Evolutionary conservation across 2,797 vertebrate genomes (phyloP), one percentile per base, ranked within the genome.

Genomic region (Enteromius argenteus): DNA sequence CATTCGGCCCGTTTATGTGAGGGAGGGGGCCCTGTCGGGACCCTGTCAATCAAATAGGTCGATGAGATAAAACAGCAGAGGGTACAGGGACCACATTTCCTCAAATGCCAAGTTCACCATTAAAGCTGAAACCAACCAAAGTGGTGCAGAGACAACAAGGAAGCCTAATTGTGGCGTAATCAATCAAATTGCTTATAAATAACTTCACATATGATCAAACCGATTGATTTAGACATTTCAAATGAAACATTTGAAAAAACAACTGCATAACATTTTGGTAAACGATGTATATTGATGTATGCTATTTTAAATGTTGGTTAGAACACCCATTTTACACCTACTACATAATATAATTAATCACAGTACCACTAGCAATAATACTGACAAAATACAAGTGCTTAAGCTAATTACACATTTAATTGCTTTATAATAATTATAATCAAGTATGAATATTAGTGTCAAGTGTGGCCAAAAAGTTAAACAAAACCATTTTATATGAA

Each of bases 71-170:
- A 89, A 90, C 91, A 51, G 66, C 6, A 84, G 11, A 46, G 62
- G 91, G 67, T 90, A 86, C 91, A 3, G 90, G 86, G 90, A 88
- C 79, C 83, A 87, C 88, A 93, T 88, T 78, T 71, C 87, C 88
- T 89, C 89, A 90, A 89, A 92, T 91, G 92, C 95, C 96, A 97
- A 96, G 95, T 97, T 97, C 94, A 95, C 88, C 89, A 91, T 87
- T 90, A 92, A 92, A 86, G 91, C 88, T 86, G 91, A 89, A 91
- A 88, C 86, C 84, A 90, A 91, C 85, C 90, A 92, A 82, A 77
- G 27, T n/a, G 23, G 15, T 10, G 19, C 4, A 5, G 37, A 56
- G 9, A 6, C 56, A 62, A 62, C 9, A 14, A 84, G 13, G 37
- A 74, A 72, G 15, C 8, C 37, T 74, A 76, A 77, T 62, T 72